Conservation (phyloP, 2,113 vertebrate species). For the Zingel zingel region DNA sequence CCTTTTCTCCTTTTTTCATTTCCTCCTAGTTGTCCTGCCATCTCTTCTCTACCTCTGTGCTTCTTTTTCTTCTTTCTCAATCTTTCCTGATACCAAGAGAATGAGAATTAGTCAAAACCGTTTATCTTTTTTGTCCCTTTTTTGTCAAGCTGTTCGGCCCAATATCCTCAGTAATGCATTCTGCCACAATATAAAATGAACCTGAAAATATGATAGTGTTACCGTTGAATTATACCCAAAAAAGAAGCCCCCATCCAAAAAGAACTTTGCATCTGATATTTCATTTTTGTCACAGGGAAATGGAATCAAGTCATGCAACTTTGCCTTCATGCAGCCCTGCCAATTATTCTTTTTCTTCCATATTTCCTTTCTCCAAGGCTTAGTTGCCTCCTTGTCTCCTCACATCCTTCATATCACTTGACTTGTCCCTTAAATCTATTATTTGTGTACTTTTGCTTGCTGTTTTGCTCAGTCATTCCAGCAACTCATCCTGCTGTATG, state of each 20-base stretch:
- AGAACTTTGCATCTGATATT: conserved; percentile 54
- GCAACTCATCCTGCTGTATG: background rate
- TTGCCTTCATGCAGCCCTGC: conserved; percentile 26
- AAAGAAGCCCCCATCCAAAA: conserved; percentile 14
- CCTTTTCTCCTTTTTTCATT: conserved; percentile 6
- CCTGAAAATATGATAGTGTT: conserved; percentile 40
- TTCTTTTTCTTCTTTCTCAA: background rate
- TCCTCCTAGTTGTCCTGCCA: conserved; percentile 15
- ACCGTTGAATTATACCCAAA: conserved; percentile 8
- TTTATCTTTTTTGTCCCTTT: conserved; percentile 3
- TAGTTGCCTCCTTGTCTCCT: conserved; percentile 14
- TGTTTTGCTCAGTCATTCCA: conserved; percentile 7
- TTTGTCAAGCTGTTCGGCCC: conserved; percentile 36
- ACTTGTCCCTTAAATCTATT: background rate
- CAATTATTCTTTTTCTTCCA: conserved; percentile 24
- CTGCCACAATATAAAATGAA: conserved; percentile 18
- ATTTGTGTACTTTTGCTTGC: conserved; percentile 1
- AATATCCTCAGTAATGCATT: conserved; percentile 21
- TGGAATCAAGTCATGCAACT: conserved; percentile 33
- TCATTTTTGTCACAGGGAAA: conserved; percentile 57
- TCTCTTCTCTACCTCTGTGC: conserved; percentile 10
- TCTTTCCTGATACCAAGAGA: conserved; percentile 9
- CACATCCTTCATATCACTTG: background rate
- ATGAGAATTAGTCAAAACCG: conserved; percentile 28
- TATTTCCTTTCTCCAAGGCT: conserved; percentile 23